Conservation (phyloP, 1,140 invertebrate genomes). For the Nebria ingens region DNA sequence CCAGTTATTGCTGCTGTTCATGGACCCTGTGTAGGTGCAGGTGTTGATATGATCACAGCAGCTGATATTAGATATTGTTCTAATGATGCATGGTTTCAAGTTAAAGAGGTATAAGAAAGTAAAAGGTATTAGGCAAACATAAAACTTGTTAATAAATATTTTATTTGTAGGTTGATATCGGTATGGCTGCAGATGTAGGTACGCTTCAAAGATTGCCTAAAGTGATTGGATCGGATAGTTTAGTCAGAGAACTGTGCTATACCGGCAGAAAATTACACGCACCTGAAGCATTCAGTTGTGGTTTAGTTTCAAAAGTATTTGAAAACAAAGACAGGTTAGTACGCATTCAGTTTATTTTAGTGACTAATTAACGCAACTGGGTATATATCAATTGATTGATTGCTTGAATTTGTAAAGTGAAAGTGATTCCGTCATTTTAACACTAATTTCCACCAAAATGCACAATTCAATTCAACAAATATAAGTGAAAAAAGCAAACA, state of each 20-base stretch:
- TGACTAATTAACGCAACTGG: neutral
- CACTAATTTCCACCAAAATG: too few species aligned
- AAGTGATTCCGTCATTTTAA: too few species aligned
- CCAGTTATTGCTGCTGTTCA: constrained; percentile 86
- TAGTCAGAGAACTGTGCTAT: constrained; percentile 76
- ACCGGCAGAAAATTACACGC: constrained; percentile 75
- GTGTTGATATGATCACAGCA: constrained; percentile 74
- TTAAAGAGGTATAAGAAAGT: constrained; percentile 75
- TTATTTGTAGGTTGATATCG: constrained; percentile 48
- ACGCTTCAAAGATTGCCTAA: constrained; percentile 90
- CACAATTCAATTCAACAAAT: too few species aligned
- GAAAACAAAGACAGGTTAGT: constrained; percentile 55
- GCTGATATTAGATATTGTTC: constrained; percentile 90
- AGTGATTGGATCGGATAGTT: constrained; percentile 78
- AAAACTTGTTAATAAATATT: too few species aligned
- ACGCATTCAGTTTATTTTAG: constrained; percentile 12
- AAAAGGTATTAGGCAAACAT: too few species aligned
- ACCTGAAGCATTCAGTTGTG: constrained; percentile 64
- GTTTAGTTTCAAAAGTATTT: constrained; percentile 67
- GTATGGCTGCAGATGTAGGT: constrained; percentile 91
- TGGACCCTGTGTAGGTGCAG: constrained; percentile 82
- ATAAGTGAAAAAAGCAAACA: too few species aligned
- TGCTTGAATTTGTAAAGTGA: too few species aligned
- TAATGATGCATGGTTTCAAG: constrained; percentile 83
- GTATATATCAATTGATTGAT: neutral